These are phyloP conservation scores for Muricea muricata DNA, from an alignment of 92 coral and sea anemone species.

Conservation along the genomic window DNA sequence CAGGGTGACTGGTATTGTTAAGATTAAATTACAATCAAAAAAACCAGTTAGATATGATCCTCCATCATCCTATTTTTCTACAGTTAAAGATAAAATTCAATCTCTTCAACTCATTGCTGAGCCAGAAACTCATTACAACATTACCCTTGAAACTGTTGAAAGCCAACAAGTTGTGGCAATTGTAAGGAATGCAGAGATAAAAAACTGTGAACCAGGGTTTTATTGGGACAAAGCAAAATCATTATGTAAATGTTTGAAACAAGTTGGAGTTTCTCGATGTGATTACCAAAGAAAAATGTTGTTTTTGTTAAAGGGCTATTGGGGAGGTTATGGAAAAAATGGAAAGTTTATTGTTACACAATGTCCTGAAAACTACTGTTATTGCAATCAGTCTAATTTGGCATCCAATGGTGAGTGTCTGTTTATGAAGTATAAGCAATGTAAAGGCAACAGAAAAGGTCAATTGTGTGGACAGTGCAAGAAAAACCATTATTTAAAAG, in stretches of 20 bases:
- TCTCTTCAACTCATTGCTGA: slow-evolving; percentile 50
- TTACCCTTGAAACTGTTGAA: slow-evolving; percentile 67
- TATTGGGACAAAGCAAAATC: neutral
- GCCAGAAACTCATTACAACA: slow-evolving; percentile 41
- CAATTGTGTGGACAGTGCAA: slow-evolving; percentile 61
- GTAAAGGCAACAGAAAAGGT: slow-evolving; percentile 32
- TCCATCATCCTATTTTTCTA: slow-evolving; percentile 76
- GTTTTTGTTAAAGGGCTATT: slow-evolving; percentile 65
- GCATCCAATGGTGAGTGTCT: slow-evolving; percentile 26
- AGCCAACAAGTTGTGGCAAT: slow-evolving; percentile 68
- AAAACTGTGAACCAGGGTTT: slow-evolving; percentile 22
- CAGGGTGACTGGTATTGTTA: slow-evolving; percentile 77
- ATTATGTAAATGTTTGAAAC: neutral
- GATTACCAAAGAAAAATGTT: slow-evolving; percentile 30
- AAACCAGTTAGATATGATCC: slow-evolving; percentile 56
- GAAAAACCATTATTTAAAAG: slow-evolving; percentile 66
- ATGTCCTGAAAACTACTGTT: slow-evolving; percentile 68
- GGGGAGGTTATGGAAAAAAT: slow-evolving; percentile 60
- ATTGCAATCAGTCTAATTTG: neutral
- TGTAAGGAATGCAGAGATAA: neutral
- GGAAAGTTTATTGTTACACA: slow-evolving; percentile 39
- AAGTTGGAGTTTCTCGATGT: slow-evolving; percentile 56
- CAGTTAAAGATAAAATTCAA: slow-evolving; percentile 56
- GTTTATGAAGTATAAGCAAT: slow-evolving; percentile 37
- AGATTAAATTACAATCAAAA: slow-evolving; percentile 35